Conservation (phyloP, 2,797 vertebrate genomes). For the Euthynnus affinis region DNA sequence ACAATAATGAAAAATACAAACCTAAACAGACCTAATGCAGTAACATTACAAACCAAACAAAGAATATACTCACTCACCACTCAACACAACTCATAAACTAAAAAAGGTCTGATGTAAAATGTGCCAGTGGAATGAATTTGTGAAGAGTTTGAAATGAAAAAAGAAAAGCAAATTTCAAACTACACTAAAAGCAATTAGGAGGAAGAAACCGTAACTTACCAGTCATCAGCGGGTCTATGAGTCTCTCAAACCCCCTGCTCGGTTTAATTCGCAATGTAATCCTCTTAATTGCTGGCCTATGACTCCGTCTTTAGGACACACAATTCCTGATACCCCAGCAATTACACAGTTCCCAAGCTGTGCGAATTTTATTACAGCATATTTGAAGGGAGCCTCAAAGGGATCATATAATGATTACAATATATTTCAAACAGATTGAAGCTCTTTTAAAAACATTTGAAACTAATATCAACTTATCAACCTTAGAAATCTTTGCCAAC, state of each 20-base stretch:
- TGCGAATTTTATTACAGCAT: background rate
- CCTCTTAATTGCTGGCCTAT: conserved; percentile 29
- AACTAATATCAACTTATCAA: background rate
- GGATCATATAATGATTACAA: background rate
- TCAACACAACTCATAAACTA: background rate
- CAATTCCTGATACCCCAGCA: background rate
- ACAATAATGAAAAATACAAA: background rate
- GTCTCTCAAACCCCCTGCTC: conserved; percentile 11
- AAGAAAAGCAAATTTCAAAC: background rate
- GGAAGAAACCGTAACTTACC: conserved; percentile 14
- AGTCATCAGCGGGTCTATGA: conserved; percentile 30
- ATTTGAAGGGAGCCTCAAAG: background rate
- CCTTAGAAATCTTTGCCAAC: conserved; percentile 3
- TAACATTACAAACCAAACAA: background rate
- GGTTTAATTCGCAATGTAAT: conserved; percentile 39
- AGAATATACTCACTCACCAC: background rate
- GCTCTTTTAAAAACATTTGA: background rate
- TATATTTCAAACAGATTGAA: background rate
- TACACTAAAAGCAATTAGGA: conserved; percentile 23
- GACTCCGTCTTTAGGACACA: conserved; percentile 28
- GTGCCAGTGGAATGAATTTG: background rate
- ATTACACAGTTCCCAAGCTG: conserved; percentile 6
- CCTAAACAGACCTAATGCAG: background rate
- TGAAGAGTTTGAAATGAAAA: background rate
- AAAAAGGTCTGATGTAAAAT: conserved; percentile 1